Evolutionary conservation across 2,113 vertebrate genomes (phyloP), one percentile per base, ranked within the genome.

Genomic region (Ancistrus triradiatus): DNA sequence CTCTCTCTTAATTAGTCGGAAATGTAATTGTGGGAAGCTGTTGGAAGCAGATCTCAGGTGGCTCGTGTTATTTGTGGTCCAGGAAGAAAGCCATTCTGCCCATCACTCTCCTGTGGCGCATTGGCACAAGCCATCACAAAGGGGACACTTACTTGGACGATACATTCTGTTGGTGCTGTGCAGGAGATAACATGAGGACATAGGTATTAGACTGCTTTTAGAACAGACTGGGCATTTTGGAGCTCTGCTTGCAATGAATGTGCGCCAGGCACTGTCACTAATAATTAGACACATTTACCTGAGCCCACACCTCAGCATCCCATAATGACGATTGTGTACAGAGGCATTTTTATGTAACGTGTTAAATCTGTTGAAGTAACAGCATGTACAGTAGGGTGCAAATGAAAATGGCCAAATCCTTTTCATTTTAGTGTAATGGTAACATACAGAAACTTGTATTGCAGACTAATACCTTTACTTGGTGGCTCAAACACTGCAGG

Each of bases 121-220:
- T 82, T 88, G 87, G 85, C 86, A 83, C 24, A 43, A 64, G 49
- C 50, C 1, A 57, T 38, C 65, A 79, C 79, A 83, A 81, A 83
- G 80, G 63, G 77, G 66, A 57, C 67, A 64, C 76, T 80, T 82
- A 64, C 76, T 80, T 82, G 76, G 75, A 69, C 58, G 56, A 43
- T 22, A 21, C 51, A 17, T 55, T 44, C 64, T 60, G 69, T 58
- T 53, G 59, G 68, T 70, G 43, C 46, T 28, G 57, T 69, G 59
- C 63, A 80, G 78, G 68, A 62, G 67, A 75, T 11, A 21, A 69
- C 62, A 52, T 70, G 58, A 55, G 27, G 67, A 70, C 60, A 57
- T 53, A 44, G 64, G 70, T 66, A 68, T 52, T 28, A 43, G 48
- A 24, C 27, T 24, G 48, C 15, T 27, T 72, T 56, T 19, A 59